Evolutionary conservation across 2,797 vertebrate species (phyloP).

Genomic region (Champsocephalus esox): DNA sequence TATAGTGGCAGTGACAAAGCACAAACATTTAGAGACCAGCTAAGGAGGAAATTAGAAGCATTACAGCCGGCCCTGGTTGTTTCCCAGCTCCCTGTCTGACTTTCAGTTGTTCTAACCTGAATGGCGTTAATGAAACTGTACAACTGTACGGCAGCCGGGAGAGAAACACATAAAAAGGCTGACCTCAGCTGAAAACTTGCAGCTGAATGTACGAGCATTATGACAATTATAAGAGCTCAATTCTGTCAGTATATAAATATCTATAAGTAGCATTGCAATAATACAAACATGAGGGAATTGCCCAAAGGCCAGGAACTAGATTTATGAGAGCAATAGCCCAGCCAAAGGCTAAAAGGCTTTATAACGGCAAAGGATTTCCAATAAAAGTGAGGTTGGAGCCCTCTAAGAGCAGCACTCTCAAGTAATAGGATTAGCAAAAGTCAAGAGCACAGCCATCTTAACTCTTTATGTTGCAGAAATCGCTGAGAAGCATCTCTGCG

Average conservation of each 20-base stretch:
- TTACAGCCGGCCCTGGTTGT: constrained; percentile 59
- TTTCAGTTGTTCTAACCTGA: constrained; percentile 57
- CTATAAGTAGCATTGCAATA: constrained; percentile 59
- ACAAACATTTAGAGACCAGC: constrained; percentile 79
- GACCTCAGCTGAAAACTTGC: constrained; percentile 32
- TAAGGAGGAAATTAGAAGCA: constrained; percentile 81
- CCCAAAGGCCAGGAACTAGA: constrained; percentile 67
- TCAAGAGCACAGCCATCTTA: constrained; percentile 79
- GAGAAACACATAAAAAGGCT: constrained; percentile 26
- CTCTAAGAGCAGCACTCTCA: constrained; percentile 82
- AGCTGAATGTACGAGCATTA: constrained; percentile 11
- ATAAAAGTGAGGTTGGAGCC: constrained; percentile 84
- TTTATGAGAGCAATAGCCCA: constrained; percentile 79
- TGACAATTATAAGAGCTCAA: constrained; percentile 29
- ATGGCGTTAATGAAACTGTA: constrained; percentile 52
- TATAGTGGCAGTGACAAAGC: constrained; percentile 83
- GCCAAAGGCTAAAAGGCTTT: constrained; percentile 86
- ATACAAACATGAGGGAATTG: constrained; percentile 71
- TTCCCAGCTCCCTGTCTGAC: constrained; percentile 53
- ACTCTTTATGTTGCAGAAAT: constrained; percentile 79
- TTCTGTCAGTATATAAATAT: constrained; percentile 56
- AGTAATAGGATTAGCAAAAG: constrained; percentile 85
- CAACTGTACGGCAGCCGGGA: constrained; percentile 20
- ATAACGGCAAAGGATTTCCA: constrained; percentile 84
- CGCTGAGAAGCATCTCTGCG: constrained; percentile 76